phyloP scores from a whole-genome alignment of 1,140 invertebrate genomes.

The Drosophila tristis region DNA sequence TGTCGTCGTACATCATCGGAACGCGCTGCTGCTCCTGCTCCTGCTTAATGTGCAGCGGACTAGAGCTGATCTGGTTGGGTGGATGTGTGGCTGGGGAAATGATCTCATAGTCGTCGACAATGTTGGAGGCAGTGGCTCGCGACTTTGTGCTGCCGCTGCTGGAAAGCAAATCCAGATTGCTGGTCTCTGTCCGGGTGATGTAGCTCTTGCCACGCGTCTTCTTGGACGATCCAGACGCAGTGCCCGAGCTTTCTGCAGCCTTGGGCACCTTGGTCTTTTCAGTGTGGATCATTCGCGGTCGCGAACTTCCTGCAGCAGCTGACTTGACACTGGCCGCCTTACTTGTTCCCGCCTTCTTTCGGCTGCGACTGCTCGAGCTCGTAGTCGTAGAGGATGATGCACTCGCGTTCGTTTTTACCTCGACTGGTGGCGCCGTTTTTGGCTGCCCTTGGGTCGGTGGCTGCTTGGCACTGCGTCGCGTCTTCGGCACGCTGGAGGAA shows the following conservation, averaged over 20 bases:
- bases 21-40: slow-evolving; percentile 68
- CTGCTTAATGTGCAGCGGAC: slow-evolving; percentile 79
- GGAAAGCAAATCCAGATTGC: slow-evolving; percentile 60
- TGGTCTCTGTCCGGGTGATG: slow-evolving; percentile 84
- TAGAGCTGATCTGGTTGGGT: slow-evolving; percentile 80
- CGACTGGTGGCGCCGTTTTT: slow-evolving; percentile 1
- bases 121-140: slow-evolving; percentile 43
- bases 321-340: slow-evolving; percentile 27
- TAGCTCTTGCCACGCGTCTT: slow-evolving; percentile 85
- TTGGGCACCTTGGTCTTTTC: slow-evolving; percentile 86
- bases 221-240: slow-evolving; percentile 60
- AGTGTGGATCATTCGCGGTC: slow-evolving; percentile 91
- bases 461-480: slow-evolving; percentile 35
- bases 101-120: slow-evolving; percentile 81
- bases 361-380: slow-evolving; percentile 36
- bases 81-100: slow-evolving; percentile 77
- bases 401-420: slow-evolving; percentile 9
- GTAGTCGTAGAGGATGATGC: slow-evolving; percentile 11
- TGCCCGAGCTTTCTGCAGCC: slow-evolving; percentile 83
- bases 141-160: slow-evolving; percentile 20
- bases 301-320: slow-evolving; percentile 24
- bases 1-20: slow-evolving; percentile 72
- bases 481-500: slow-evolving; percentile 7
- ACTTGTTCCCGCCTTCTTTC: slow-evolving; percentile 29
- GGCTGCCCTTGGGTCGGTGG: slow-evolving; percentile 14